Evolutionary conservation across 2,888 invertebrate species (phyloP), one percentile per base, ranked within the genome.

Genomic region (Meta bourneti): DNA sequence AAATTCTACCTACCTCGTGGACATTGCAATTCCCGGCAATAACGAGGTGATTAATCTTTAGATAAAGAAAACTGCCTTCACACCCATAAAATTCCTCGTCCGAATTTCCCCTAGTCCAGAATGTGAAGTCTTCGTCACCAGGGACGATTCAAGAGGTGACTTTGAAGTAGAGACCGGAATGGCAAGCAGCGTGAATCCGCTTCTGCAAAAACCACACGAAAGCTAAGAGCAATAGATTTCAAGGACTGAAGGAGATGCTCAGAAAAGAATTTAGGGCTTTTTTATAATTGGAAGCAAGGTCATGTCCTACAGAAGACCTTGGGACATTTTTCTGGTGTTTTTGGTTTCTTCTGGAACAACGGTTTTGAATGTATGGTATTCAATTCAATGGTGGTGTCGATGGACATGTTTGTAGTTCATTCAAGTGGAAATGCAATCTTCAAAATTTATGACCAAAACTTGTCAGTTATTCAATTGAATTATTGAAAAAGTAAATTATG

Each of bases 131-230:
- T 61, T 61, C 61, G 16, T 61, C 7, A 34, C 61, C 11, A 61
- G 61, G 61, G 61, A 5, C 61, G 61, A 20, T 72, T 49, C 20
- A 34, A 74, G 54, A 69, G 88, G 88, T 89, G 88, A 89, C 88
- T 81, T 81, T 81, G 81, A 89, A 20, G 81, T 49, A 16, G 77
- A 74, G 70, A 61, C 81, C 88, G 61, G 81, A 89, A 81, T 81
- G 74, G 19, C 54, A 81, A 89, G 49, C 75, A 81, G 88, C 74
- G 88, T 88, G 88, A 16, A 88, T 88, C 88, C 88, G 88, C 81
- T 20, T 52, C 16, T 52, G 34, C n/a, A n/a, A 16, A n/a, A 52
- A 20, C 20, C 54, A 74, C 51, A 74, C 61, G 54, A 61, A 34
- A 48, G 48, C 20, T n/a, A 48, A 48, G 48, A 54, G 49, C 20